Base-by-base conservation (phyloP, 1,140 invertebrate genomes). In the Scaptomyza montana region DNA sequence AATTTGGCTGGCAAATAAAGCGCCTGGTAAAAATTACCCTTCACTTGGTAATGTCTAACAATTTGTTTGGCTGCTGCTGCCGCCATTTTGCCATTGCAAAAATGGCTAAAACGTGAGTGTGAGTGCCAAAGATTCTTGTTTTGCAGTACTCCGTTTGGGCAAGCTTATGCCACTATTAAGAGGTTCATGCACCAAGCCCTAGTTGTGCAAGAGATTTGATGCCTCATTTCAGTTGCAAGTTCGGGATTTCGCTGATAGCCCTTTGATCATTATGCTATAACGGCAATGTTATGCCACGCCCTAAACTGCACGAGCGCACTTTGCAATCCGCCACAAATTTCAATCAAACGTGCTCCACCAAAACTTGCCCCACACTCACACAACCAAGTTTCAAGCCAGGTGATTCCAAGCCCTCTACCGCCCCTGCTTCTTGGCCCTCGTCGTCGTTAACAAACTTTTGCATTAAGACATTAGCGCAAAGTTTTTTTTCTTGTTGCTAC, bases 381-480 rank as follows among this genome's bases (percentile, higher is more conserved):
- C 33, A 36, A 9, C 8, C 33, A 86, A 85, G 66, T 81, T 87
- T 79, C 56, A 64, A 62, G 56, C 71, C 78, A 84, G 80, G 77
- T 74, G 56, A 56, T 28, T 33, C 50, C 25, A 50, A 9, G 16
- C 30, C 30, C 30, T 33, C 5, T 7, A 33, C 5, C n/a, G 21
- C 25, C 9, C 46, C 12, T 39, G 6, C 16, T 53, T 7, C n/a
- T 36, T 36, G 21, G 8, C 59, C 21, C 3, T 25, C 57, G 55
- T 21, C 49, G 61, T 63, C 49, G 79, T 80, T 78, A 79, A 89
- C 85, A 89, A 89, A 89, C 84, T 89, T 89, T 89, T 89, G 82
- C 84, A 89, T 89, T 89, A 89, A 89, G 84, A 89, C 84, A 89
- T 89, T 89, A 89, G 84, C 84, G 84, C 60, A 78, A 89, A 89